Base-by-base conservation (phyloP, 1,140 invertebrate species). In the Megathymus violae region DNA sequence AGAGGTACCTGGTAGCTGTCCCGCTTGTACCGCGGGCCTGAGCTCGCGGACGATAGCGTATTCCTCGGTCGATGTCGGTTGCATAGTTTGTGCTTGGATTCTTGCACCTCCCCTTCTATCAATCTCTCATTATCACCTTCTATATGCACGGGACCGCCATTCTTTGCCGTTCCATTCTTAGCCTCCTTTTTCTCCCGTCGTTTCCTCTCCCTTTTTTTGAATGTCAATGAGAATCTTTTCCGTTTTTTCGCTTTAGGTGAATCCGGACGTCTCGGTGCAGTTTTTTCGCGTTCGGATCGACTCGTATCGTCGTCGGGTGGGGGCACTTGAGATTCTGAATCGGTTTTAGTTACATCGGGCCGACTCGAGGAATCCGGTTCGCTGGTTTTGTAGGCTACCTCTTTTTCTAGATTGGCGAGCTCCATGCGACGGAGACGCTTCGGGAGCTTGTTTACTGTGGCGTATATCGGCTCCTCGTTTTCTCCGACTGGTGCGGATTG, bases 381-480 rank as follows among this genome's bases (percentile, higher is more conserved):
- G 0, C 73, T 77, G 22, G 78, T 72, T 76, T 82, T 87, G 59
- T 92, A 92, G 0, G 86, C 82, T 9, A 92, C 88, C 70, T 92
- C 91, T 66, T 91, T 91, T 64, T 92, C 91, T 40, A 92, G 66
- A 72, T 91, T 91, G 1, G 81, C 89, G 13, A 92, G 71, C 48
- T 92, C 88, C 79, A 92, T 88, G 63, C 88, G 72, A 48, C 87
- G 75, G 34, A 91, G 60, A 67, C 89, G 83, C 59, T 91, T 92
- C 9, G 91, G 90, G 31, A 92, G 63, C 74, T 92, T 92, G 66
- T 92, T 91, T 0, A 92, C 91, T 16, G 91, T 92, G 1, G 91
- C 91, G 56, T 92, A 92, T 58, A 92, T 91, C 0, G 91, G 91
- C 60, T 92, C 91, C 36, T 91, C 89, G 40, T 82, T 80, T 5